phyloP scores from a whole-genome alignment of 2,113 vertebrate genomes.

The Syrmaticus mikado region DNA sequence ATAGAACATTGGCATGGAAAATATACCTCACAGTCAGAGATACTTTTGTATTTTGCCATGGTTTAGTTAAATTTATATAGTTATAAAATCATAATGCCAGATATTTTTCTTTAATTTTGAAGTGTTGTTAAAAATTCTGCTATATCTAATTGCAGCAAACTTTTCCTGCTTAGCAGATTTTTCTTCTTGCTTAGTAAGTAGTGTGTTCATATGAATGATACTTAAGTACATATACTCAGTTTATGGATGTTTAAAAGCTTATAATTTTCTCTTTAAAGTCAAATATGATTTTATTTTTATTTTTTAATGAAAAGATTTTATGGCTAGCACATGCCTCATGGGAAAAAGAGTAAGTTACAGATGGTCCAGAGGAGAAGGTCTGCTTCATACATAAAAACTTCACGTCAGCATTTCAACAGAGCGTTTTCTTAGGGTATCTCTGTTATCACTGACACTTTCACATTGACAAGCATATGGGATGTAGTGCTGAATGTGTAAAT shows the following conservation, averaged over 20 bases:
- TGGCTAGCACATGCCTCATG: slow-evolving; percentile 49
- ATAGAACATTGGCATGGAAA: neutral
- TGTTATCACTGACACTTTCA: slow-evolving; percentile 82
- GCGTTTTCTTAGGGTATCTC: slow-evolving; percentile 78
- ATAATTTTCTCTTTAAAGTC: neutral
- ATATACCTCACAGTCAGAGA: neutral
- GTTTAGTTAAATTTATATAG: neutral
- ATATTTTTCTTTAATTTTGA: slow-evolving; percentile 16
- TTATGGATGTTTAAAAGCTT: slow-evolving; percentile 32
- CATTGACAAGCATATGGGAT: slow-evolving; percentile 84
- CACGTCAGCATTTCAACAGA: slow-evolving; percentile 78
- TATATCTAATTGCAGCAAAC: neutral
- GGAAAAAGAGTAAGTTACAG: slow-evolving; percentile 67
- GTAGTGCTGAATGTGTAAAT: slow-evolving; percentile 85
- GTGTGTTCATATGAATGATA: neutral
- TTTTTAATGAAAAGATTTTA: slow-evolving; percentile 46
- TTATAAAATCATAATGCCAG: neutral
- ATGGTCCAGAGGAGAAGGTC: slow-evolving; percentile 71
- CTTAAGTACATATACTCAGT: neutral
- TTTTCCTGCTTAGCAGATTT: slow-evolving; percentile 35
- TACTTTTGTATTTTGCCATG: neutral
- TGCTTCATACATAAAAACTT: slow-evolving; percentile 74
- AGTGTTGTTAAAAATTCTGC: neutral
- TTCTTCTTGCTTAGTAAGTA: slow-evolving; percentile 35
- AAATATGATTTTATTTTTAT: neutral